Evolutionary conservation across 1,140 invertebrate genomes (phyloP), one percentile per base, ranked within the genome.

Genomic region (Periplaneta americana): DNA sequence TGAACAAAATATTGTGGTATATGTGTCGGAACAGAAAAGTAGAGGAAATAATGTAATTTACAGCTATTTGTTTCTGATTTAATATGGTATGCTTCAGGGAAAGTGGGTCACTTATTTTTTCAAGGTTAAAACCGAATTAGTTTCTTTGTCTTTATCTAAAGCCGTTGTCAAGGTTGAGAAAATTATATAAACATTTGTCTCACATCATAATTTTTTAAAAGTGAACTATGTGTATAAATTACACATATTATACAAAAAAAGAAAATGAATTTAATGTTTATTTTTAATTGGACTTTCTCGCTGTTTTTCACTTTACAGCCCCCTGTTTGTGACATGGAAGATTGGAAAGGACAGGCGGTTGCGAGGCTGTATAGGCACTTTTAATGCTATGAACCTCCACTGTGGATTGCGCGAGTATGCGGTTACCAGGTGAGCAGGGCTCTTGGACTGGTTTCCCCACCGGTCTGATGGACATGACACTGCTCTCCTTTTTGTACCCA

Each of bases 311-410:
- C 84, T 89, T 95, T 94, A 82, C 91, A 98, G 98, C 89, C 98
- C 98, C 78, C 91, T 99, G 85, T 99, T 99, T 93, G 98, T 99
- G 35, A 99, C 98, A 81, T 99, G 98, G 98, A 97, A 97, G 88
- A 97, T 97, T 87, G 98, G 98, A 28, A 95, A 96, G 87, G 98
- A 99, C 86, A 93, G 95, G 87, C 92, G 96, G 81, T 90, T 98
- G 82, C 91, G 97, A 83, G 97, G 97, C n/a, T 98, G 97, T 88
- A 98, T 98, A 87, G 97, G 97, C 82, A 98, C 97, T 80, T 98
- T 98, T 86, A 98, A 95, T 89, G 95, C 98, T 48, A 97, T 98
- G 93, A 95, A 96, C 87, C 92, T 99, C 83, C 97, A 98, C 88
- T 92, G 92, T 87, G 98, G 98, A 77, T 92, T 99, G 80, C 92